Conservation (phyloP, 2,113 vertebrate genomes). For the Myotis lucifugus region DNA sequence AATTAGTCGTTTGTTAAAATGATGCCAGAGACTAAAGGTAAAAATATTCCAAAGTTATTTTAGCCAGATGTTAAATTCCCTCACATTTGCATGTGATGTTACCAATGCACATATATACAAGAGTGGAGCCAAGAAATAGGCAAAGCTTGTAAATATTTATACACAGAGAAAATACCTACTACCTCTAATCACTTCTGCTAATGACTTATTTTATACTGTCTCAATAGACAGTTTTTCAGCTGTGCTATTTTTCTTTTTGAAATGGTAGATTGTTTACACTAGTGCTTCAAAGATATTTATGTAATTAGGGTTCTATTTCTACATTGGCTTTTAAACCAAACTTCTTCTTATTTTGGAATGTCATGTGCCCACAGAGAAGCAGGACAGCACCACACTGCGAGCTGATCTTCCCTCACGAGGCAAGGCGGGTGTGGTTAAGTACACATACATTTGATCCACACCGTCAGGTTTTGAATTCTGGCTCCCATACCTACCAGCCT, state of each 20-base stretch:
- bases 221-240: conserved; percentile 51
- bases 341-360: conserved; percentile 67
- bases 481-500: neutral
- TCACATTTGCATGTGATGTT: conserved; percentile 44
- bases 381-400: neutral
- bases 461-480: neutral
- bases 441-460: neutral
- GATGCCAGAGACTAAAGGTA: neutral
- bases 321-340: conserved; percentile 63
- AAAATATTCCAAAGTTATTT: conserved; percentile 57
- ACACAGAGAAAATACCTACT: conserved; percentile 27
- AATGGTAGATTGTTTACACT: conserved; percentile 77
- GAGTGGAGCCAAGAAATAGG: conserved; percentile 49
- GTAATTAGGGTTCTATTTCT: conserved; percentile 78
- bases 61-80: conserved; percentile 47
- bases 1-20: conserved; percentile 57
- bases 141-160: conserved; percentile 46
- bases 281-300: conserved; percentile 77
- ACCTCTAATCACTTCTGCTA: conserved; percentile 67
- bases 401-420: neutral
- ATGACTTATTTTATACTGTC: conserved; percentile 65
- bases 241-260: conserved; percentile 78
- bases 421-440: neutral
- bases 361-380: conserved; percentile 57
- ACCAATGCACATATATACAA: conserved; percentile 64